A percentile compares a stretch with the other conserved stretches of the same genome.
phyloP scores from a whole-genome alignment of 1,140 invertebrate genomes.

The Temnothorax longispinosus region DNA sequence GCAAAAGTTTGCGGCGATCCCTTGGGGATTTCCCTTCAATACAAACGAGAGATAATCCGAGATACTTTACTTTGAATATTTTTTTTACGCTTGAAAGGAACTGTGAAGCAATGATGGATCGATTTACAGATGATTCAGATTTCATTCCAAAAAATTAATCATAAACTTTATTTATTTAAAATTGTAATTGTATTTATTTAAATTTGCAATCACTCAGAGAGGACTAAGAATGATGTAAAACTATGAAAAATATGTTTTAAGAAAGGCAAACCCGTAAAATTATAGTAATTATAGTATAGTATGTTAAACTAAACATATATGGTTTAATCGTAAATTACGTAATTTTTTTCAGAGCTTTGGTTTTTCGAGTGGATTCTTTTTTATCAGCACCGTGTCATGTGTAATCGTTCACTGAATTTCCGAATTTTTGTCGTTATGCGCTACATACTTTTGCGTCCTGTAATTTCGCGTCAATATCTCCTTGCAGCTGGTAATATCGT shows the following conservation, averaged over 20 bases:
- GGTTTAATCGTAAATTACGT: neutral
- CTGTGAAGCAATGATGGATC: slow-evolving; percentile 22
- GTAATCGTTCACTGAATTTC: neutral
- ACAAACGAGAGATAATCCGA: slow-evolving; percentile 22
- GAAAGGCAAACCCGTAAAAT: neutral
- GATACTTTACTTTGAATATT: slow-evolving; percentile 15
- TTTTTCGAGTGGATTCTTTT: neutral
- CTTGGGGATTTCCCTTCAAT: neutral
- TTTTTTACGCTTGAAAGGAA: neutral
- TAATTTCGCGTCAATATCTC: slow-evolving; percentile 7
- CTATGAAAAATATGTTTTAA: neutral
- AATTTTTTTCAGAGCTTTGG: neutral
- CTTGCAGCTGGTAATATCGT: slow-evolving; percentile 19
- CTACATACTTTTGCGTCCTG: slow-evolving; percentile 64
- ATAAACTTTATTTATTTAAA: neutral
- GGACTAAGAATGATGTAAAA: neutral
- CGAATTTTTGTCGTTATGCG: neutral
- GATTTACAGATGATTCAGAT: neutral
- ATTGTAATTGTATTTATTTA: neutral
- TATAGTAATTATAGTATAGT: too few species aligned
- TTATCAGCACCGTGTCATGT: neutral
- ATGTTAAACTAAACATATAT: neutral
- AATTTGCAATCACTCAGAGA: neutral
- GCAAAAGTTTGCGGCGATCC: slow-evolving; percentile 64
- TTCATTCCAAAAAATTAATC: neutral